A percentile compares a stretch with the other conserved stretches of the same genome.
phyloP scores from a whole-genome alignment of 1,140 invertebrate species.

The Drosophila sp. region DNA sequence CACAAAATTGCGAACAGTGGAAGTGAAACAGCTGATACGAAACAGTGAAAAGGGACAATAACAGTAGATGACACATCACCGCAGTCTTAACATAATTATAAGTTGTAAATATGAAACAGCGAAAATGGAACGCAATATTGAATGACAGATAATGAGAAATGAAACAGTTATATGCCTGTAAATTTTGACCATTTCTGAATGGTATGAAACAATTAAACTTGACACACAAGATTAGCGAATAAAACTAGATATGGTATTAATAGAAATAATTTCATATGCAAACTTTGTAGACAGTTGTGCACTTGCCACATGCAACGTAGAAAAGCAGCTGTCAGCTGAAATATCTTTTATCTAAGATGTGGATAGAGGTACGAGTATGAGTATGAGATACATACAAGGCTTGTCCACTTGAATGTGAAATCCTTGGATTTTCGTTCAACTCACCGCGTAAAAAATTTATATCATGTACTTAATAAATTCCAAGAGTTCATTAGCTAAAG shows the following conservation, averaged over 20 bases:
- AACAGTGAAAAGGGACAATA: constrained; percentile 1
- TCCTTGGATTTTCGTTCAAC: background rate
- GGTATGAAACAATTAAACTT: background rate
- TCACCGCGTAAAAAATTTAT: background rate
- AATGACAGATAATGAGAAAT: too few relatives aligned
- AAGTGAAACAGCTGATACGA: background rate
- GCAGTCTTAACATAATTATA: too few relatives aligned
- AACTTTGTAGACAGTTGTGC: background rate
- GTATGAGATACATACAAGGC: background rate
- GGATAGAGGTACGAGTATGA: background rate
- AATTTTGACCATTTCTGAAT: too few relatives aligned
- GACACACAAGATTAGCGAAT: background rate
- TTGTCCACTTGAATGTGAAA: constrained; percentile 9
- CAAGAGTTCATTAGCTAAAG: too few relatives aligned
- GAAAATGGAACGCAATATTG: background rate
- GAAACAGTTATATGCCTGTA: too few relatives aligned
- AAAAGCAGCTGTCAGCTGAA: background rate
- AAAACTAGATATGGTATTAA: constrained; percentile 9
- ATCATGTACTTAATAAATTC: too few relatives aligned
- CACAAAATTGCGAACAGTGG: too few relatives aligned
- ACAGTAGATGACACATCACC: too few relatives aligned
- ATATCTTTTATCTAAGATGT: background rate
- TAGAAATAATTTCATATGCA: constrained; percentile 10
- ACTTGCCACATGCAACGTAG: background rate
- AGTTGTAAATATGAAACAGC: background rate